phyloP scores from a whole-genome alignment of 2,797 vertebrate genomes.

The Menidia menidia region DNA sequence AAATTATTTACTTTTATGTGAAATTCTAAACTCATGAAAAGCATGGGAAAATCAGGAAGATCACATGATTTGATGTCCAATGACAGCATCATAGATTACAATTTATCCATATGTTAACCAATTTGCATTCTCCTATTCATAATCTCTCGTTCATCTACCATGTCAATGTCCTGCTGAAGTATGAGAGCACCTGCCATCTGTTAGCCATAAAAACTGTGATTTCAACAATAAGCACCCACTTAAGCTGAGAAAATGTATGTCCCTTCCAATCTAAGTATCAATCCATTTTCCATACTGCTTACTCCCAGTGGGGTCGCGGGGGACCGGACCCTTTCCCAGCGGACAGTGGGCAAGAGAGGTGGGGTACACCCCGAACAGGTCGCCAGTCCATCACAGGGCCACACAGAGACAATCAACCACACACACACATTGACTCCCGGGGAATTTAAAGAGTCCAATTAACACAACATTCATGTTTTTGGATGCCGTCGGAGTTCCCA shows the following conservation, averaged over 20 bases:
- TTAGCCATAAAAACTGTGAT: conserved; percentile 51
- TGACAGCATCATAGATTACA: background rate
- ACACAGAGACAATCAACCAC: no score
- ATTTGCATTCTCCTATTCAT: conserved; percentile 4
- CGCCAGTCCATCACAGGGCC: no score
- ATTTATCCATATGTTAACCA: background rate
- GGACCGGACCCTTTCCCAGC: no score
- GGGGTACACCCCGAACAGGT: no score
- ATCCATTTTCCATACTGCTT: no score
- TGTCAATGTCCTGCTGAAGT: background rate
- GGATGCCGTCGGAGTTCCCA: no score
- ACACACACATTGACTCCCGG: no score
- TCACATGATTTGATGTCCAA: background rate
- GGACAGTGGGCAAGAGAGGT: no score
- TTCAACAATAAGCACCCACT: conserved; percentile 32
- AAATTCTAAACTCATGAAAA: conserved; percentile 1
- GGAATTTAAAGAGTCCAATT: no score
- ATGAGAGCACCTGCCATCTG: conserved; percentile 8
- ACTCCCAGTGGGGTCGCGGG: no score
- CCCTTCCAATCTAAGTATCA: background rate
- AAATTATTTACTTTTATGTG: conserved; percentile 15
- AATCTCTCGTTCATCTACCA: background rate
- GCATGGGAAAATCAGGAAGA: conserved; percentile 10
- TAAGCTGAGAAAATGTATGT: conserved; percentile 43
- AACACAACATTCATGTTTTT: no score